Evolutionary conservation across 2,113 vertebrate species (phyloP), one percentile per base, ranked within the genome.

Genomic region (Podiceps cristatus): DNA sequence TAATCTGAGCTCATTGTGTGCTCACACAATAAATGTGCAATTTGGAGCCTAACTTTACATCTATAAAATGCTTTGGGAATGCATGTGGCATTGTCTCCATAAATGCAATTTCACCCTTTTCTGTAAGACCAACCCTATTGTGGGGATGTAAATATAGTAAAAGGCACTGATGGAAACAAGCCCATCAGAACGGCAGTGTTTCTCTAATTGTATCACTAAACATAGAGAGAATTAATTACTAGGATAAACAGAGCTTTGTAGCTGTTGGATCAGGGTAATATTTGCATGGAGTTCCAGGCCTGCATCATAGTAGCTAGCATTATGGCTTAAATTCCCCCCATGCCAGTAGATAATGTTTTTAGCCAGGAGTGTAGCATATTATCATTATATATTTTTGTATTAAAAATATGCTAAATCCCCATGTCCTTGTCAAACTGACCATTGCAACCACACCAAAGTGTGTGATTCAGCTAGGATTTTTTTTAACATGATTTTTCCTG

Each of bases 51-150:
- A 96, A 96, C 95, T 97, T 96, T 96, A 77, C 85, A 69, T 90
- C 86, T 92, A 31, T 62, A 66, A 95, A 96, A 96, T 80, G 94
- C 82, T 89, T 33, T 72, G 73, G 85, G 66, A 94, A 91, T 69
- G 45, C 73, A 77, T 93, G 69, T 95, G 95, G 89, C 91, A 91
- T 96, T 97, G 95, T 97, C 91, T 97, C 60, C 73, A 62, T 91
- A 97, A 96, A 97, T 88, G 82, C 85, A 87, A 96, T 97, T 97
- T 96, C 91, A 95, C 86, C 91, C 91, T 93, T 84, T 89, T 96
- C 90, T 96, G 33, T 67, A 42, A 93, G 74, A 88, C 56, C 68
- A 80, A 83, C 78, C 86, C 93, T 90, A 81, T 95, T 93, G 93
- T 90, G 81, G 87, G 44, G 77, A 93, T 86, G 81, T 91, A 96